Evolutionary conservation across 2,888 invertebrate genomes (phyloP), one percentile per base, ranked within the genome.

Genomic region (Stratiomys singularior): DNA sequence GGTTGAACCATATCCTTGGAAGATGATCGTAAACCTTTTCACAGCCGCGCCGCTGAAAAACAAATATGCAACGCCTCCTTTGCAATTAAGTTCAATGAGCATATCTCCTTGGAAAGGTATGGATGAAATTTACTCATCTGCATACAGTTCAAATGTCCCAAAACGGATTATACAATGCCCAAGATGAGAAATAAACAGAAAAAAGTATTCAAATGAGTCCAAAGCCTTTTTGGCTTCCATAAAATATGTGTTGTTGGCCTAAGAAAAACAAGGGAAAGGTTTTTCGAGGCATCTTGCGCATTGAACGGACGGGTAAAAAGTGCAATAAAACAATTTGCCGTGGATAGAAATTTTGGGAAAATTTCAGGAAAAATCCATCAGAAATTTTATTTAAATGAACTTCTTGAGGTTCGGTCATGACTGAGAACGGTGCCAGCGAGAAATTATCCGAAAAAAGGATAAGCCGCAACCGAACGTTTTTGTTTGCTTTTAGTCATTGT

Each of bases 11-110:
- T 69, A 46, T 69, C 69, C 69, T 69, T 47, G 1, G 25, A 69
- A 46, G 47, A n/a, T 69, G 25, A 18, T 28, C 3, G 60, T 60
- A 66, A 66, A 30, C 37, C 37, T 3, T 46, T 47, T 47, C 18
- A n/a, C 47, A 9, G 25, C 27, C 69, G 23, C 15, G 69, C 69
- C n/a, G 69, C 46, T 23, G 46, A 46, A 69, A 66, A 69, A 69
- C 69, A 69, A 69, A 69, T 69, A 69, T 27, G 69, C 30, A 69
- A 69, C 69, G 69, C 69, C 69, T 47, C 30, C 18, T 67, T n/a
- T 44, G 47, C 47, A 47, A 69, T 69, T 2, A 66, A 27, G 37
- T 30, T 30, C 30, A 18, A 18, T 37, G 37, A 60, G 11, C 2
- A 64, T 30, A 23, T 69, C 25, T 46, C 47, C 69, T 25, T 9